Conservation (phyloP, 2,113 vertebrate genomes). For the Limnothrissa miodon region DNA sequence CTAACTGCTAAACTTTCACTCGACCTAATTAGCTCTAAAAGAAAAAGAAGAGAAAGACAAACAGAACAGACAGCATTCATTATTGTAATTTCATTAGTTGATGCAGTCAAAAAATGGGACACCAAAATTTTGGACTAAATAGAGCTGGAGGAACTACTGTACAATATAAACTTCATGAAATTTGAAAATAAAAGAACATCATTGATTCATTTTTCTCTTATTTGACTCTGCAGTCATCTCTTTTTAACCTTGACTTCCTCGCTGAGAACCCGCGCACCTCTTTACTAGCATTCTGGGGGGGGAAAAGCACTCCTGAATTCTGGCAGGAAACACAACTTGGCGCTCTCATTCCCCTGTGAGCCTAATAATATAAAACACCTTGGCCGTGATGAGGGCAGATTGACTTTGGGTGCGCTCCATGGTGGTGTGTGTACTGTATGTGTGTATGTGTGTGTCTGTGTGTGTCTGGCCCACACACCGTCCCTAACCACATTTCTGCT, state of each 20-base stretch:
- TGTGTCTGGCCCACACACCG: background rate
- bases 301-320: background rate
- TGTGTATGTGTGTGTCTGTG: slow-evolving; percentile 8
- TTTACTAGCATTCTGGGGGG: background rate
- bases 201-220: background rate
- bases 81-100: slow-evolving; percentile 27
- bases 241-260: background rate
- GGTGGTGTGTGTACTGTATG: background rate
- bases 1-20: slow-evolving; percentile 22
- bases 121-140: slow-evolving; percentile 6
- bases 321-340: background rate
- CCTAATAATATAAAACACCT: slow-evolving; percentile 32
- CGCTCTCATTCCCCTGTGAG: slow-evolving; percentile 1
- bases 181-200: background rate
- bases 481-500: background rate
- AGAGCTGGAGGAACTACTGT: background rate
- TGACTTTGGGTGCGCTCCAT: slow-evolving; percentile 10
- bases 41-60: background rate
- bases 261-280: background rate
- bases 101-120: background rate
- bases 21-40: slow-evolving; percentile 37
- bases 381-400: slow-evolving; percentile 8
- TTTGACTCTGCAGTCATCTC: background rate
- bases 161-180: background rate
- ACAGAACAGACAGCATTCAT: slow-evolving; percentile 31